These are phyloP conservation scores for Cryptus viduatorius DNA, from an alignment of 2,888 invertebrate species.

Conservation along the genomic window DNA sequence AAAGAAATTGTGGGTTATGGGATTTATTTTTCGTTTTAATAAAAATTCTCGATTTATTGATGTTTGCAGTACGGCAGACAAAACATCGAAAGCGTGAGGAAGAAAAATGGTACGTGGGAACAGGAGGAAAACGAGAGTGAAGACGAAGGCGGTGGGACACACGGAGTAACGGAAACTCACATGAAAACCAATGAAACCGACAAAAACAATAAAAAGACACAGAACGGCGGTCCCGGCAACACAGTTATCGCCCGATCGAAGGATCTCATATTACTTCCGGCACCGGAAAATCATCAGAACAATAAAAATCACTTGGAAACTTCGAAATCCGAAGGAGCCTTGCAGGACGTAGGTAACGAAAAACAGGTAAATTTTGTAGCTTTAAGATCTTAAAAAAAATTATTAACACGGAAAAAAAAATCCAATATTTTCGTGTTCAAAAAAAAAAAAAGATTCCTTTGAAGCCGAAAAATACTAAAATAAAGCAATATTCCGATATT, in stretches of 20 bases:
- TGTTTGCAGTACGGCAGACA: constrained; percentile 92
- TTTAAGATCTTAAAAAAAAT: not conserved
- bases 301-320: constrained; percentile 81
- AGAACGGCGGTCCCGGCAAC: constrained; percentile 85
- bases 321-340: constrained; percentile 58
- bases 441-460: too few species aligned
- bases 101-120: constrained; percentile 86
- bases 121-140: constrained; percentile 86
- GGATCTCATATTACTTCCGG: constrained; percentile 91
- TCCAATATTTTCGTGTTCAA: too few species aligned
- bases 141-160: constrained; percentile 84
- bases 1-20: not conserved
- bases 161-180: constrained; percentile 73
- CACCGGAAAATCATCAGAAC: constrained; percentile 88
- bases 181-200: constrained; percentile 80
- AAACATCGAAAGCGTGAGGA: constrained; percentile 85
- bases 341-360: constrained; percentile 64
- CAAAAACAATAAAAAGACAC: constrained; percentile 69
- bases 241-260: constrained; percentile 90
- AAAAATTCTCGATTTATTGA: constrained; percentile 5
- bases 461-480: too few species aligned
- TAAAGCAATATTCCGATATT: too few species aligned
- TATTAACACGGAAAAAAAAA: too few species aligned
- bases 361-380: constrained; percentile 71
- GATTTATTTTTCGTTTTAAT: not conserved